These are phyloP conservation scores for Rhingia rostrata DNA, from an alignment of 2,888 invertebrate genomes.

Conservation along the genomic window DNA sequence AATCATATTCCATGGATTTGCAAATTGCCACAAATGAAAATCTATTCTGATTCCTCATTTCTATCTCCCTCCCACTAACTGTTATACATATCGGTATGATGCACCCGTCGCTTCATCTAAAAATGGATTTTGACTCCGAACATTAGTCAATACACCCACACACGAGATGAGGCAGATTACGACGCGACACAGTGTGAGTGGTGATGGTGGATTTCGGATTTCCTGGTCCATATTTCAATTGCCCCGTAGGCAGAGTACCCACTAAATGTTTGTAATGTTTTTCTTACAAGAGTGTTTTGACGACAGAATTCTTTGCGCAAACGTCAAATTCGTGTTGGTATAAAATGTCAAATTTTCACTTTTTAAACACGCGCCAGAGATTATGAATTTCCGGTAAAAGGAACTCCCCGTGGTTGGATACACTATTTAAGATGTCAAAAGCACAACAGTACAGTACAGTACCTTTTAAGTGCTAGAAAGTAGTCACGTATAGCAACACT, in stretches of 20 bases:
- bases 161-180: slow-evolving; percentile 10
- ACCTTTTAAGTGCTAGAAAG: slow-evolving; percentile 17
- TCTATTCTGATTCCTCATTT: slow-evolving; percentile 54
- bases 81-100: neutral
- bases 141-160: slow-evolving; percentile 57
- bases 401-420: slow-evolving; percentile 37
- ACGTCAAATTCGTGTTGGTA: slow-evolving; percentile 47
- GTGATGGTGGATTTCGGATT: slow-evolving; percentile 19
- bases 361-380: slow-evolving; percentile 17
- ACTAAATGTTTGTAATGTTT: slow-evolving; percentile 34
- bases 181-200: slow-evolving; percentile 3
- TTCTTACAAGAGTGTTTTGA: slow-evolving; percentile 46
- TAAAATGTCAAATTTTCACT: slow-evolving; percentile 54
- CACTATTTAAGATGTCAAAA: neutral
- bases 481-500: slow-evolving; percentile 38
- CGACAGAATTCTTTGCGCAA: slow-evolving; percentile 59
- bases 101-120: slow-evolving; percentile 30
- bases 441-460: neutral
- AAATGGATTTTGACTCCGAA: slow-evolving; percentile 60
- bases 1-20: slow-evolving; percentile 64
- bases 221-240: slow-evolving; percentile 39
- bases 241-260: slow-evolving; percentile 16
- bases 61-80: slow-evolving; percentile 15
- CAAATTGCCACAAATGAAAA: slow-evolving; percentile 68
- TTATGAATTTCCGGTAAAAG: slow-evolving; percentile 47